Evolutionary conservation across 1,140 invertebrate species (phyloP).

Genomic region (Diuraphis noxia): DNA sequence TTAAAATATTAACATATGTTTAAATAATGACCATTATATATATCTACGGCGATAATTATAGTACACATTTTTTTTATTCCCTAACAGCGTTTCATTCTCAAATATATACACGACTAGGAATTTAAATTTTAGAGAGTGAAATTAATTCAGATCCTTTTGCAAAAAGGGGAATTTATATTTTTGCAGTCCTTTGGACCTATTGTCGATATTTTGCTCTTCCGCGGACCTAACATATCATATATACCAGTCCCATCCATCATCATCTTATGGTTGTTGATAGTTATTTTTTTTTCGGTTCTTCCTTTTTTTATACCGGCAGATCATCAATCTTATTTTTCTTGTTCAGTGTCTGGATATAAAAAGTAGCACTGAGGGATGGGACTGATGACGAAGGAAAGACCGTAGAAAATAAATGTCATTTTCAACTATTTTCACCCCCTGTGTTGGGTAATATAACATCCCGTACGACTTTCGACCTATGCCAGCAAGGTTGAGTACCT

Average conservation of each 20-base stretch:
- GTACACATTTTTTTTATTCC: background rate
- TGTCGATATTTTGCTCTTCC: slow-evolving; percentile 27
- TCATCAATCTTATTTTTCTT: slow-evolving; percentile 49
- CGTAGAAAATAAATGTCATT: slow-evolving; percentile 41
- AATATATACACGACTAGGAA: background rate
- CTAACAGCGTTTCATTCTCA: background rate
- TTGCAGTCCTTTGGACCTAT: background rate
- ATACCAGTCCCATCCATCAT: slow-evolving; percentile 33
- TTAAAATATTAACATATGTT: slow-evolving; percentile 12
- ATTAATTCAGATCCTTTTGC: slow-evolving; percentile 23
- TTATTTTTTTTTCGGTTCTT: slow-evolving; percentile 25
- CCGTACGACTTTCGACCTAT: slow-evolving; percentile 32
- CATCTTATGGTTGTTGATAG: slow-evolving; percentile 44
- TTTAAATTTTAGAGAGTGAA: slow-evolving; percentile 24
- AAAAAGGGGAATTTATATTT: slow-evolving; percentile 18
- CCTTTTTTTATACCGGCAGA: slow-evolving; percentile 26
- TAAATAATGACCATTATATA: background rate
- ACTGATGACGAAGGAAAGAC: slow-evolving; percentile 17
- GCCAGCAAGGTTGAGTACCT: background rate
- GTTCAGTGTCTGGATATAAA: slow-evolving; percentile 22
- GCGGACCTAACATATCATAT: slow-evolving; percentile 25
- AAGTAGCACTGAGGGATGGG: background rate
- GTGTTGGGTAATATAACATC: slow-evolving; percentile 19
- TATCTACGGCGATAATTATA: background rate
- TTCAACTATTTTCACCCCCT: slow-evolving; percentile 30